phyloP scores from a whole-genome alignment of 1,140 invertebrate species.

The Pseudomyrmex gracilis region DNA sequence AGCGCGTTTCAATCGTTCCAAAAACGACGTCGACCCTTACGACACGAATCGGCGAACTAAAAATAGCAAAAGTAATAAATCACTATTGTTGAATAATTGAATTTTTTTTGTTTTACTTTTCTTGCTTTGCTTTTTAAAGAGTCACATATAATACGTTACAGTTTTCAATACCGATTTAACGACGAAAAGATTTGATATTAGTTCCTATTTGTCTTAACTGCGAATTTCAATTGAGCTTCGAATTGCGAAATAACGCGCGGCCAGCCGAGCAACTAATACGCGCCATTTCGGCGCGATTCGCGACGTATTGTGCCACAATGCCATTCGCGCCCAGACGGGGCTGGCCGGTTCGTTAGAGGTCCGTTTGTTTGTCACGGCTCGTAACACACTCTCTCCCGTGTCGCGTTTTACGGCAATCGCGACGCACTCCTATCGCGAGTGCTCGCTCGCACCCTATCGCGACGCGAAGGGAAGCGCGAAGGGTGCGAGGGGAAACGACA shows the following conservation, averaged over 20 bases:
- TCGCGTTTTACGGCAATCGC: conserved; percentile 29
- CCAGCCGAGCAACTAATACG: neutral
- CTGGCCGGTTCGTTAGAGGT: conserved; percentile 34
- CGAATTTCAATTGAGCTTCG: neutral
- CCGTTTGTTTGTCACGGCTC: conserved; percentile 44
- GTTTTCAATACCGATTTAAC: too few species aligned
- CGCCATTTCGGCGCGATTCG: conserved; percentile 19
- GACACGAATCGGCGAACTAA: neutral
- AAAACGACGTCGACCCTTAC: conserved; percentile 8
- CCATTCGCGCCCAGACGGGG: neutral
- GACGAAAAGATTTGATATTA: neutral
- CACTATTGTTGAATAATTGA: neutral
- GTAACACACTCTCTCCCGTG: conserved; percentile 37
- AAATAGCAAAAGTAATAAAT: conserved; percentile 35
- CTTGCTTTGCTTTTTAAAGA: neutral
- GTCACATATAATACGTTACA: too few species aligned
- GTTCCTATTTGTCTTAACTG: neutral
- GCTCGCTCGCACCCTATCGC: conserved; percentile 2
- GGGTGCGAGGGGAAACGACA: conserved; percentile 28
- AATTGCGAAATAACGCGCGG: neutral
- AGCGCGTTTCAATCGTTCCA: conserved; percentile 32
- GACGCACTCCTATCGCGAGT: neutral
- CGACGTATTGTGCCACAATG: conserved; percentile 34
- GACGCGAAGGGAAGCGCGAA: neutral
- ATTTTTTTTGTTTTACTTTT: neutral